These are phyloP conservation scores for Slavum lentiscoides DNA, from an alignment of 2,888 invertebrate genomes.

Conservation along the genomic window DNA sequence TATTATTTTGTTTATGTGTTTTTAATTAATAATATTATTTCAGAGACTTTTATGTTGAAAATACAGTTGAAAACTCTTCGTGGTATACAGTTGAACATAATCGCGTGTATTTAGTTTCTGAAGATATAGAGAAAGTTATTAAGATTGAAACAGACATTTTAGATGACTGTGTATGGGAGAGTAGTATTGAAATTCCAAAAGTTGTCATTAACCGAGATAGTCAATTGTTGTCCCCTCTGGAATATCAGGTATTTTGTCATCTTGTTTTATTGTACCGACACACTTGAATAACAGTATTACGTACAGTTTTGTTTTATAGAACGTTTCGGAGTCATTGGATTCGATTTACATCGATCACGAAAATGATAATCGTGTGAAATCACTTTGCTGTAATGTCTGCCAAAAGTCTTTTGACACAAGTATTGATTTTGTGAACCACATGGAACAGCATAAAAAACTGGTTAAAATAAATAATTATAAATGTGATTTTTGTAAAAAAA, in stretches of 20 bases:
- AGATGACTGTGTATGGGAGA: constrained; percentile 20
- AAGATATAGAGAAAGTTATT: constrained; percentile 17
- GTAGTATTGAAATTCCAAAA: constrained; percentile 22
- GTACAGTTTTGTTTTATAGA: neutral
- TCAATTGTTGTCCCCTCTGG: neutral
- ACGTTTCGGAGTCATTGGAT: neutral
- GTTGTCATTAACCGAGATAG: neutral
- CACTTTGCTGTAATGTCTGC: constrained; percentile 25
- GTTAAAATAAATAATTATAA: neutral
- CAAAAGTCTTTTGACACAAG: neutral
- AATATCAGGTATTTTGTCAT: constrained; percentile 17
- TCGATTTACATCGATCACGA: too few relatives aligned
- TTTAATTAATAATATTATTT: constrained; percentile 5
- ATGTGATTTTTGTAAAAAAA: constrained; percentile 26
- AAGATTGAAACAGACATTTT: constrained; percentile 26
- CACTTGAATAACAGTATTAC: too few relatives aligned
- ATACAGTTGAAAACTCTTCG: neutral
- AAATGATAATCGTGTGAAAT: neutral
- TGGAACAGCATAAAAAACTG: neutral
- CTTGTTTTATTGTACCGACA: neutral
- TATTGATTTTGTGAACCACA: constrained; percentile 1
- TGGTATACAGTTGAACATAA: constrained; percentile 16
- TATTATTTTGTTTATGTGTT: neutral
- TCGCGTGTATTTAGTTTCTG: neutral
- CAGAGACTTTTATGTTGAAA: neutral